Percentiles rank a stretch among this genome's conserved stretches.
Conservation (phyloP, 35 echinoderm and acorn worm genomes). For the Ptychodera flava region DNA sequence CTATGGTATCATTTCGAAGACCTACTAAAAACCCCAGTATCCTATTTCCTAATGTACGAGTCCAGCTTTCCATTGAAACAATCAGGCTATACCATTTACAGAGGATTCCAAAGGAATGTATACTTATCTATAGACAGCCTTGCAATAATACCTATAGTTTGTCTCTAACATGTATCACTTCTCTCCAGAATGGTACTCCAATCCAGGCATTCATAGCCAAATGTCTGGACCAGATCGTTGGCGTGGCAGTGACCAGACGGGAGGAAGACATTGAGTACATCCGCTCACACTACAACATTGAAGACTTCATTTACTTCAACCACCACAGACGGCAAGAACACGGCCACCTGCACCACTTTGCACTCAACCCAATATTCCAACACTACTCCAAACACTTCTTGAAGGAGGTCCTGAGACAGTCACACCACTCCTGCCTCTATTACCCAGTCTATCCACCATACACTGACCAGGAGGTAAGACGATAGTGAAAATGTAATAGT, state of each 20-base stretch:
- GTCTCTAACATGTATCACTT: too few species aligned
- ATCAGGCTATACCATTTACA: too few species aligned
- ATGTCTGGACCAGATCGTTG: slow-evolving; percentile 76
- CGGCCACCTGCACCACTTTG: slow-evolving; percentile 93
- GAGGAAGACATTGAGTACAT: slow-evolving; percentile 98
- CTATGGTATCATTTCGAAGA: too few species aligned
- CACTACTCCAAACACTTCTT: slow-evolving; percentile 83
- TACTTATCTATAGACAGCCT: too few species aligned
- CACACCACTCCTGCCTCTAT: slow-evolving; percentile 80
- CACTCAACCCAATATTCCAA: slow-evolving; percentile 89
- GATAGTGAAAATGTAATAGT: too few species aligned
- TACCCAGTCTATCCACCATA: slow-evolving; percentile 75
- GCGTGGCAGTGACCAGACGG: slow-evolving; percentile 64
- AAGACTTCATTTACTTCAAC: slow-evolving; percentile 99
- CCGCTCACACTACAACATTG: slow-evolving; percentile 96
- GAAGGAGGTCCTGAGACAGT: slow-evolving; percentile 75
- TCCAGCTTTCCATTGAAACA: too few species aligned
- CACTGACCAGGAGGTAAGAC: not conserved
- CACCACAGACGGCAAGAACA: slow-evolving; percentile 95
- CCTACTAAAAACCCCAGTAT: too few species aligned
- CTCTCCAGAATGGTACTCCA: slow-evolving; percentile 63
- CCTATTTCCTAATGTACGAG: too few species aligned
- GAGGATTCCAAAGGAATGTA: too few species aligned
- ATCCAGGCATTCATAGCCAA: slow-evolving; percentile 80
- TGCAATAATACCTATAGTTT: too few species aligned